Conservation (phyloP, 2,113 vertebrate species). For the Pipra filicauda region DNA sequence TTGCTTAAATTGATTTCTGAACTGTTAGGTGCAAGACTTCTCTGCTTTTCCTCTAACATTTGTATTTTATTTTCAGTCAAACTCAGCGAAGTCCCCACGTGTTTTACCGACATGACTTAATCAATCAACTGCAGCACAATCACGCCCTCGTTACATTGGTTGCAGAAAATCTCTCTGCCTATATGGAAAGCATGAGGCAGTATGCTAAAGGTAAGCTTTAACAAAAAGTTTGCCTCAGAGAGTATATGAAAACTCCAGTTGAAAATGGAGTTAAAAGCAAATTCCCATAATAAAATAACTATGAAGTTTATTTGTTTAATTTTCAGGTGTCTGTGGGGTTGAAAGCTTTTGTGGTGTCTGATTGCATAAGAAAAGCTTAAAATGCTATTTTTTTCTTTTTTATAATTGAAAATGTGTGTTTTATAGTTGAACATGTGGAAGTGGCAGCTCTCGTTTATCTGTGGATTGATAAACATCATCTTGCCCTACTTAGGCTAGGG, state of each 20-base stretch:
- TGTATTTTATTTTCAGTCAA: conserved; percentile 84
- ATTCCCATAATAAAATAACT: background rate
- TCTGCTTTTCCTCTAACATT: conserved; percentile 22
- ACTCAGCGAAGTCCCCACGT: conserved; percentile 97
- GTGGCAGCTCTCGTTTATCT: background rate
- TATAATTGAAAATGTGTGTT: background rate
- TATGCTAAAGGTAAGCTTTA: conserved; percentile 89
- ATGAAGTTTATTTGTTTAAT: background rate
- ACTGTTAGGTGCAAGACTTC: background rate
- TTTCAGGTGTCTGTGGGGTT: background rate
- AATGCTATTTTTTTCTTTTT: background rate
- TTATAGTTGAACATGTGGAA: background rate
- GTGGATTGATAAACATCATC: background rate
- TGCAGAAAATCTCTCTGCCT: conserved; percentile 97
- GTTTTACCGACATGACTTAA: conserved; percentile 98
- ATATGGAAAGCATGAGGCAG: conserved; percentile 98
- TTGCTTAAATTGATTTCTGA: background rate
- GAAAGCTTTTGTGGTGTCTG: background rate
- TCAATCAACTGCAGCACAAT: conserved; percentile 99
- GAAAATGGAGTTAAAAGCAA: background rate
- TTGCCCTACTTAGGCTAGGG: background rate
- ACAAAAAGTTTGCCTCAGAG: background rate
- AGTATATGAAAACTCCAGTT: background rate
- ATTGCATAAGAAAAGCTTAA: background rate
- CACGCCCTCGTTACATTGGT: conserved; percentile 96